Evolutionary conservation across 2,797 vertebrate genomes (phyloP), one percentile per base, ranked within the genome.

Genomic region (Sphaeramia orbicularis): DNA sequence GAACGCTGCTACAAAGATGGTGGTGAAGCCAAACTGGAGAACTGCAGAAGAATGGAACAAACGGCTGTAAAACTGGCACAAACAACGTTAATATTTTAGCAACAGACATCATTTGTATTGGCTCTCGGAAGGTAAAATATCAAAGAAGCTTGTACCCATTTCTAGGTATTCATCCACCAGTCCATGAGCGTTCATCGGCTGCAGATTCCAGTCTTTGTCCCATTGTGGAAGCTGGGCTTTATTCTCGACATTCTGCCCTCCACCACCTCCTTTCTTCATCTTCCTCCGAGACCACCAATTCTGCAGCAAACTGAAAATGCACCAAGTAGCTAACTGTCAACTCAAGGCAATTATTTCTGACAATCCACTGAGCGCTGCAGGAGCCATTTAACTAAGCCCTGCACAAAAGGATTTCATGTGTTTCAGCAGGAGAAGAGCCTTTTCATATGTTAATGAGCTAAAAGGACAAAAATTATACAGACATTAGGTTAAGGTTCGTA

Each of bases 221-320:
- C 98, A 99, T 82, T 99, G 98, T 40, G 97, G 97, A 42, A 99
- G 95, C 72, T 96, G 94, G 11, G 94, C 86, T 89, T 97, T 98
- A 45, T 93, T 96, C 69, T 97, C 94, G 66, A 96, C 89, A 14
- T 93, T 94, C n/a, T 91, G 94, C 3, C 95, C 94, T 83, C 91
- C 92, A n/a, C 94, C 94, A 41, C 96, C 95, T 77, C 92, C 92
- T 83, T 95, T 95, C 85, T 96, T 98, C 85, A 99, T 97, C 89
- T 99, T 99, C 73, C 97, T 95, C 7, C 96, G 94, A 86, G 98
- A 96, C 98, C 98, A 99, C 98, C 98, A 99, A 84, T 99, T 99
- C 92, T 99, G 98, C 67, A 99, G 94, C 78, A 99, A 89, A 59
- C 98, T 99, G 78, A 78, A 79, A 68, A 69, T 2, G 32, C 10